Conservation (phyloP, 2,888 invertebrate species). For the Leucozona laternaria region DNA sequence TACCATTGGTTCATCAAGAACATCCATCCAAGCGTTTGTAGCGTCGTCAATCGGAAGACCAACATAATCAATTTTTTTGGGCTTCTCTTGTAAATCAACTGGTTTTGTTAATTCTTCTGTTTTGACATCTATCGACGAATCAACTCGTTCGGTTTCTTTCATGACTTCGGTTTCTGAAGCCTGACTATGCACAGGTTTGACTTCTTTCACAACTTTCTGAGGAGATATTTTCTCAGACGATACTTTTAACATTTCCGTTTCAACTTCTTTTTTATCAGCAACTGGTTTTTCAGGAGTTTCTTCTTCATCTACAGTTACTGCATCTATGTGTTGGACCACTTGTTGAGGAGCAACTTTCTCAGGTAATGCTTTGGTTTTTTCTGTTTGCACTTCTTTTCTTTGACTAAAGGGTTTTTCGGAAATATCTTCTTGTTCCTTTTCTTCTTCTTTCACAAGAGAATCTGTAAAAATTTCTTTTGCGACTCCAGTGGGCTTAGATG, state of each 20-base stretch:
- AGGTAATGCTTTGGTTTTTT: background rate
- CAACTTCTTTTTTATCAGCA: background rate
- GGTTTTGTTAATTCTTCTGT: background rate
- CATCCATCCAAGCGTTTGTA: slow-evolving; percentile 80
- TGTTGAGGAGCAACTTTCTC: background rate
- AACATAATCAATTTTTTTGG: slow-evolving; percentile 78
- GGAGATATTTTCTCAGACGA: too few relatives aligned
- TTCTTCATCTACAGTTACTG: background rate
- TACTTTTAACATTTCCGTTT: too few relatives aligned
- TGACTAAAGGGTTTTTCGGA: background rate
- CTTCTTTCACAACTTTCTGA: background rate
- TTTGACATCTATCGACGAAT: too few relatives aligned
- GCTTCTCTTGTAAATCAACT: slow-evolving; percentile 27
- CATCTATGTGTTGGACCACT: too few relatives aligned
- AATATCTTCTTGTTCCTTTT: slow-evolving; percentile 36
- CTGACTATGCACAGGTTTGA: background rate
- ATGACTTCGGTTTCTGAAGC: background rate
- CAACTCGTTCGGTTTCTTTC: background rate
- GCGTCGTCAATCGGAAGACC: slow-evolving; percentile 80
- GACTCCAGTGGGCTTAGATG: background rate
- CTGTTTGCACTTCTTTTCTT: background rate
- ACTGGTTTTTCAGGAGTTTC: background rate
- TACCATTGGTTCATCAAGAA: slow-evolving; percentile 78
- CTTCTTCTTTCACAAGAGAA: background rate
- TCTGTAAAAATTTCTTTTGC: background rate